Evolutionary conservation across 2,888 invertebrate genomes (phyloP).

Genomic region (Aproaerema taeniolella): DNA sequence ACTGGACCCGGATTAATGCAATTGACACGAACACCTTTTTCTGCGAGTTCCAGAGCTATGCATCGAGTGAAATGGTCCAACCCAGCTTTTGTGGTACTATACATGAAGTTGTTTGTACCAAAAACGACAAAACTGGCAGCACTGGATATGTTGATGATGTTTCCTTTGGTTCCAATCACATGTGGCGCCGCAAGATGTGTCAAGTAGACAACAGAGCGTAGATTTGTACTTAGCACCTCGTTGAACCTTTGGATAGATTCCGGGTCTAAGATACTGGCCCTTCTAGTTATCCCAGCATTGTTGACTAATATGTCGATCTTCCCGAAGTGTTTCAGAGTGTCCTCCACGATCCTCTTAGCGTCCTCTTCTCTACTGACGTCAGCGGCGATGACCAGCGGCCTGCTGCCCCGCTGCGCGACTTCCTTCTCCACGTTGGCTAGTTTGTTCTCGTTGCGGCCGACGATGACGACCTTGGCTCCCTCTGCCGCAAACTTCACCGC

Average conservation of each 20-base stretch:
- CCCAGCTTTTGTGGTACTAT: slow-evolving; percentile 32
- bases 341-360: slow-evolving; percentile 23
- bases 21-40: slow-evolving; percentile 83
- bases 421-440: slow-evolving; percentile 27
- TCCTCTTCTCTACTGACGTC: slow-evolving; percentile 33
- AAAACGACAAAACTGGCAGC: slow-evolving; percentile 57
- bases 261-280: slow-evolving; percentile 17
- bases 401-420: slow-evolving; percentile 20
- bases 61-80: slow-evolving; percentile 33
- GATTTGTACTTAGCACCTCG: slow-evolving; percentile 27
- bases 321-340: slow-evolving; percentile 29
- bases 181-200: slow-evolving; percentile 28
- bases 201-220: slow-evolving; percentile 26
- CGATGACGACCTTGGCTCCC: slow-evolving; percentile 35
- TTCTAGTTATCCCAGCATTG: slow-evolving; percentile 30
- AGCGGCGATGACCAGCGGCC: slow-evolving; percentile 26
- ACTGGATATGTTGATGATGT: slow-evolving; percentile 34
- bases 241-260: slow-evolving; percentile 25
- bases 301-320: slow-evolving; percentile 36
- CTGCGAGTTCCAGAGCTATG: slow-evolving; percentile 79
- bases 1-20: slow-evolving; percentile 31
- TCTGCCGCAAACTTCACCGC: slow-evolving; percentile 37
- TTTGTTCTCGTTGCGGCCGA: slow-evolving; percentile 38
- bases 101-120: slow-evolving; percentile 10
- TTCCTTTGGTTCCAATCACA: slow-evolving; percentile 31